Evolutionary conservation across 2,888 invertebrate genomes (phyloP).

Genomic region (Eugnorisma glareosa): DNA sequence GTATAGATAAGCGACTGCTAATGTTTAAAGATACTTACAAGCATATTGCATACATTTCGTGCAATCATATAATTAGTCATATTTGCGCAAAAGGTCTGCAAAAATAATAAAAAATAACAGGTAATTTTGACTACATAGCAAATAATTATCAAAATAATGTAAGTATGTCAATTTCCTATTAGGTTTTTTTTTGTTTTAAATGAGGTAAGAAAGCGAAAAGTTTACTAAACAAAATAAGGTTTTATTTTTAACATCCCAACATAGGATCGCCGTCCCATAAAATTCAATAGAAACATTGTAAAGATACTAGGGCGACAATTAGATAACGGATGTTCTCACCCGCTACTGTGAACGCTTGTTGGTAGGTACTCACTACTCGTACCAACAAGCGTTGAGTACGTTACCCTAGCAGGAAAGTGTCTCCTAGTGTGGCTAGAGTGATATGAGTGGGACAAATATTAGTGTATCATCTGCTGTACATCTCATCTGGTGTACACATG

Average conservation of each 20-base stretch:
- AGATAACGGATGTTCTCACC: not conserved
- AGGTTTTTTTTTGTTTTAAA: not conserved
- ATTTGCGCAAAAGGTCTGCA: constrained; percentile 31
- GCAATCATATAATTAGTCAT: constrained; percentile 23
- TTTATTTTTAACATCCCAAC: not conserved
- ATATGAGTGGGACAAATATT: too few relatives aligned
- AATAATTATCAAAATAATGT: not conserved
- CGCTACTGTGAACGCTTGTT: not conserved
- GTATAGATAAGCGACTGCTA: not conserved
- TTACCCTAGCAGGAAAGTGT: too few relatives aligned
- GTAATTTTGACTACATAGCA: constrained; percentile 25
- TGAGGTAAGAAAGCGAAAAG: not conserved
- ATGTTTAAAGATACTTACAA: constrained; percentile 33
- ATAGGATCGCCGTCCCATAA: not conserved
- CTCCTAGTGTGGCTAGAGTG: too few relatives aligned
- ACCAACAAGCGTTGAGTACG: too few relatives aligned
- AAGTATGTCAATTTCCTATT: not conserved
- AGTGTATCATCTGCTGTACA: too few relatives aligned
- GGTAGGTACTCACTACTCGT: too few relatives aligned
- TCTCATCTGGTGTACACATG: too few relatives aligned
- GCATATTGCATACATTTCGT: constrained; percentile 28
- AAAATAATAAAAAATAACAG: constrained; percentile 1
- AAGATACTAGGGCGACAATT: not conserved
- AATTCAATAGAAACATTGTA: not conserved
- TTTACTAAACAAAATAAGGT: not conserved